Conservation (phyloP, 2,113 vertebrate species). For the Osmerus eperlanus region DNA sequence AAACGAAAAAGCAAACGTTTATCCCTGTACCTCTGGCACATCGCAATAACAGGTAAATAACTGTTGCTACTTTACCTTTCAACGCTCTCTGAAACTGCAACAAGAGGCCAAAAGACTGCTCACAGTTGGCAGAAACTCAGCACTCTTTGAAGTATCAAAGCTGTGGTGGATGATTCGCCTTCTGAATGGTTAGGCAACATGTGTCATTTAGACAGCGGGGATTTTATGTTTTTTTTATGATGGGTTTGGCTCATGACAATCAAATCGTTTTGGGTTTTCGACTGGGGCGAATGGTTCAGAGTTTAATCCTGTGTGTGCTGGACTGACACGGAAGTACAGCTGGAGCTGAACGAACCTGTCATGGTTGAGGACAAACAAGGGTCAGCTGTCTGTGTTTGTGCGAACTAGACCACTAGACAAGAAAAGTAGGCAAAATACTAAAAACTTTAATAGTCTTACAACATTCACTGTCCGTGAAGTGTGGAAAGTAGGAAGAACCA, state of each 20-base stretch:
- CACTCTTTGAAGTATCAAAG: constrained; percentile 63
- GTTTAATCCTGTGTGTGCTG: constrained; percentile 23
- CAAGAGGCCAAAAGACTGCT: constrained; percentile 53
- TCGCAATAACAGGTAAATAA: constrained; percentile 65
- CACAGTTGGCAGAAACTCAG: constrained; percentile 59
- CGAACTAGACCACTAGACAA: not conserved
- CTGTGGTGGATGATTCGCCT: constrained; percentile 61
- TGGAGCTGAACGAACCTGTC: not conserved
- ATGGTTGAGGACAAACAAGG: not conserved
- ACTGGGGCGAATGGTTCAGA: constrained; percentile 23
- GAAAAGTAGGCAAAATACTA: not conserved
- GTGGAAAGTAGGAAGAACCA: not conserved
- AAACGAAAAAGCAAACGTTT: constrained; percentile 60
- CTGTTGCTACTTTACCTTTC: constrained; percentile 69
- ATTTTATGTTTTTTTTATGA: constrained; percentile 38
- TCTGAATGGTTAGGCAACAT: constrained; percentile 59
- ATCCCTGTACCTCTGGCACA: constrained; percentile 45
- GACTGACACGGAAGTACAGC: not conserved
- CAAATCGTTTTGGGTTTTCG: constrained; percentile 37
- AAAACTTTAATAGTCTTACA: not conserved
- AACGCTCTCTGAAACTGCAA: constrained; percentile 70
- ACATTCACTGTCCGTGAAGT: not conserved
- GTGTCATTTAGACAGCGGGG: constrained; percentile 43
- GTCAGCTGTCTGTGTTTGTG: not conserved
- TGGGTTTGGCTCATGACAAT: constrained; percentile 35